These are phyloP conservation scores for Parus major DNA, from an alignment of 2,113 vertebrate species.

Conservation along the genomic window DNA sequence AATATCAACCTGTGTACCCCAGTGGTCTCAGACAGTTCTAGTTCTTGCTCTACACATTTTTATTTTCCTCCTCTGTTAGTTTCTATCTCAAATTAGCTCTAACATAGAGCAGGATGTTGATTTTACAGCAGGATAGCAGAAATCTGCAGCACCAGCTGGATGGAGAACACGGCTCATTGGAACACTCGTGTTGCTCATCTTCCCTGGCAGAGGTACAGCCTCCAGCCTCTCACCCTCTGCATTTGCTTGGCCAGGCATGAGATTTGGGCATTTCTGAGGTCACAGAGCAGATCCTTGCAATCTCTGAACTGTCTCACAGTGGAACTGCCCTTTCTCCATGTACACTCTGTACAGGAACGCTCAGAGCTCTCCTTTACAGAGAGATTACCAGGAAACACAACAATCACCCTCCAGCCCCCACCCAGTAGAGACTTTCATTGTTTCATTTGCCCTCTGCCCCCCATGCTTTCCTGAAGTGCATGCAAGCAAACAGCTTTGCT, in stretches of 20 bases:
- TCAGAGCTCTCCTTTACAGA: not conserved
- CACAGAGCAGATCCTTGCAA: not conserved
- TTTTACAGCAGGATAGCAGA: not conserved
- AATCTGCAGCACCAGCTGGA: not conserved
- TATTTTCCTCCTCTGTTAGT: not conserved
- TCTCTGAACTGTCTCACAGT: not conserved
- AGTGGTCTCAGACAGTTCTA: not conserved
- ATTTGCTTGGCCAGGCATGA: not conserved
- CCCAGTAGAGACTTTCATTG: not conserved
- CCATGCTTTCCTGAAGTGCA: not conserved
- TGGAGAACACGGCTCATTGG: not conserved
- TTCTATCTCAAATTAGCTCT: not conserved
- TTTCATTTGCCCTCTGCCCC: not conserved
- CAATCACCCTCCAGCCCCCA: conserved; percentile 2
- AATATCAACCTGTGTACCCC: not conserved
- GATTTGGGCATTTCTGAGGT: not conserved
- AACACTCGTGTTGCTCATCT: not conserved
- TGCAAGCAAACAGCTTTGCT: not conserved
- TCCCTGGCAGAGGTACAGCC: not conserved
- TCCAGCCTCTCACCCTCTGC: not conserved
- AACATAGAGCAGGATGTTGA: not conserved
- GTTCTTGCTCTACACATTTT: not conserved
- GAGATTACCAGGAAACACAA: conserved; percentile 23
- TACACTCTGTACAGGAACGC: not conserved
- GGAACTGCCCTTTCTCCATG: not conserved